Evolutionary conservation across 2,113 vertebrate genomes (phyloP).

Genomic region (Pollimyrus isidori): DNA sequence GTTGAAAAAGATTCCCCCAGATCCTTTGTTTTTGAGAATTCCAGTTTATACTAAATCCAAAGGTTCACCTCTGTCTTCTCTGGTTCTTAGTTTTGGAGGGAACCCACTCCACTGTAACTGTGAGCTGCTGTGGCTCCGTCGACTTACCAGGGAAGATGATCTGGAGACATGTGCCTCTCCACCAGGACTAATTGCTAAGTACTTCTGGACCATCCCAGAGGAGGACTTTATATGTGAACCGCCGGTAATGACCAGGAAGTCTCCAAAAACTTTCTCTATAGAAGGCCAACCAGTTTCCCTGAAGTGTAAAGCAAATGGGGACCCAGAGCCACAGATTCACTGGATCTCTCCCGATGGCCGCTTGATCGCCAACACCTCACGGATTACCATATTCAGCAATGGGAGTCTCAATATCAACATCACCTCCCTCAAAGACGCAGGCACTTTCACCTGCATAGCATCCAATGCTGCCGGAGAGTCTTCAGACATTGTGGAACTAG

Average conservation of each 20-base stretch:
- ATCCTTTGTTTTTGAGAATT: slow-evolving; percentile 82
- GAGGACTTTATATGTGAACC: background rate
- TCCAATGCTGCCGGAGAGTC: background rate
- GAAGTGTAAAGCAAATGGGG: slow-evolving; percentile 74
- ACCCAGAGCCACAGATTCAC: background rate
- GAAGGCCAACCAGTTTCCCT: slow-evolving; percentile 70
- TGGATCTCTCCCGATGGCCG: background rate
- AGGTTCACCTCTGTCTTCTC: slow-evolving; percentile 59
- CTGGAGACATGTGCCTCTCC: background rate
- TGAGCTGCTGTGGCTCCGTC: slow-evolving; percentile 1
- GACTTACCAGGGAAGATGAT: slow-evolving; percentile 1
- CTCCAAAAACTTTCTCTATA: slow-evolving; percentile 42
- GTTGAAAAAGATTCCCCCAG: slow-evolving; percentile 88
- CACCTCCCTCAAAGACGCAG: slow-evolving; percentile 56
- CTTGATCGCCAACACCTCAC: background rate
- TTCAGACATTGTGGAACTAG: background rate
- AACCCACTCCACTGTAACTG: slow-evolving; percentile 2
- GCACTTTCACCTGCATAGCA: slow-evolving; percentile 59
- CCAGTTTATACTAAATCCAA: slow-evolving; percentile 82
- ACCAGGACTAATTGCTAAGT: background rate
- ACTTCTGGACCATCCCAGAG: slow-evolving; percentile 6
- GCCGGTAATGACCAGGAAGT: background rate
- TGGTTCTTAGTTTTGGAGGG: background rate
- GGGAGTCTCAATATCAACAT: background rate
- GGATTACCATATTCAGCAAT: background rate